phyloP scores from a whole-genome alignment of 2,888 invertebrate species.

The Ceramica pisi region DNA sequence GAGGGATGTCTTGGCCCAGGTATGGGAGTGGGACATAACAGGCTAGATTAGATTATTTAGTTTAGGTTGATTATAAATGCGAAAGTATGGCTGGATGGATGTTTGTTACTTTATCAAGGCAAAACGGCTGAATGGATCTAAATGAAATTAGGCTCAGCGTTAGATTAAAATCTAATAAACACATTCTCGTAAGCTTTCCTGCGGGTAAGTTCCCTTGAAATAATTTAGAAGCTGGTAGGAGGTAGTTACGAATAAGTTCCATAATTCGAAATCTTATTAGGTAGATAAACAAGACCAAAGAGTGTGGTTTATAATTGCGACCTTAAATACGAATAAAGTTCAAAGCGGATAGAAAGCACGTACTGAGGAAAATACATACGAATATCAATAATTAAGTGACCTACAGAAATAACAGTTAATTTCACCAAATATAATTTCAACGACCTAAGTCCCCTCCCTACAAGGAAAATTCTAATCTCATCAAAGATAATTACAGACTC shows the following conservation, averaged over 20 bases:
- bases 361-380: background rate
- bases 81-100: too few species aligned
- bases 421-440: background rate
- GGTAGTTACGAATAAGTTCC: background rate
- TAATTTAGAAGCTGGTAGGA: too few species aligned
- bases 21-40: too few species aligned
- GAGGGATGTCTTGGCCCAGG: too few species aligned
- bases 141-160: too few species aligned
- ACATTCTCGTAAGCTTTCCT: too few species aligned
- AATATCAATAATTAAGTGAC: background rate
- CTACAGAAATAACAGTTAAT: background rate
- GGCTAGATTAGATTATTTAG: too few species aligned
- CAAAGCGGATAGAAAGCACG: background rate
- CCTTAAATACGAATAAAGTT: background rate
- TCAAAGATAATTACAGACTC: constrained; percentile 33
- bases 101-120: too few species aligned
- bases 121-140: too few species aligned
- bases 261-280: background rate
- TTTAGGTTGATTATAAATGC: too few species aligned
- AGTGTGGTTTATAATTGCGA: background rate
- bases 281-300: background rate
- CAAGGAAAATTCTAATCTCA: constrained; percentile 7
- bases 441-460: background rate
- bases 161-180: too few species aligned
- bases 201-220: too few species aligned